Conservation (phyloP, 2,888 invertebrate genomes). For the Baccha elongata region DNA sequence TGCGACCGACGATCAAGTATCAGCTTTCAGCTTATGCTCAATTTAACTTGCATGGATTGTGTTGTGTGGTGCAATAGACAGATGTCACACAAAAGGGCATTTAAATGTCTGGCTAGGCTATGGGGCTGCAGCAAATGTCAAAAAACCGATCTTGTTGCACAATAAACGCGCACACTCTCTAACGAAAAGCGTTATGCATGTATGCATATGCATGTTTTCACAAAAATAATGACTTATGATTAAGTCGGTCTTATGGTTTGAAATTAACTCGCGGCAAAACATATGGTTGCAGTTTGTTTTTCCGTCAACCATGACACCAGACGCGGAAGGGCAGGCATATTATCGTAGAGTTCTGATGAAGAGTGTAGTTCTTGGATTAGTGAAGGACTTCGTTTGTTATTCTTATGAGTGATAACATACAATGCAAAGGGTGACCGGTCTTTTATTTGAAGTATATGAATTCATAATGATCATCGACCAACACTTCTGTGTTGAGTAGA, state of each 20-base stretch:
- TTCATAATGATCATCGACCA: constrained; percentile 1
- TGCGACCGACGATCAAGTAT: too few species aligned
- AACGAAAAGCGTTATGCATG: constrained; percentile 24
- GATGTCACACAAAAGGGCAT: constrained; percentile 63
- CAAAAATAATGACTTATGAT: constrained; percentile 53
- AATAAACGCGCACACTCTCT: constrained; percentile 5
- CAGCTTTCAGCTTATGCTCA: constrained; percentile 59
- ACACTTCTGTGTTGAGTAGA: constrained; percentile 1
- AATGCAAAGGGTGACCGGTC: constrained; percentile 41
- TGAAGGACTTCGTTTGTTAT: constrained; percentile 56
- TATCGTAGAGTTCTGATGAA: constrained; percentile 6
- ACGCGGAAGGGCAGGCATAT: constrained; percentile 3
- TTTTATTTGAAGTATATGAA: constrained; percentile 49
- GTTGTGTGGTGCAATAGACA: constrained; percentile 32
- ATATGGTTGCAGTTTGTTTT: constrained; percentile 65
- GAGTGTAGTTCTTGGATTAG: constrained; percentile 25
- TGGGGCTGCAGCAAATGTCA: constrained; percentile 34
- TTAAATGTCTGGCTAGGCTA: constrained; percentile 10
- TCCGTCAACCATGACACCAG: constrained; percentile 58
- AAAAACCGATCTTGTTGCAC: constrained; percentile 23
- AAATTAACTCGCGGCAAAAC: constrained; percentile 13
- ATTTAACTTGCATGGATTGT: constrained; percentile 3
- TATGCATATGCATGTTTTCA: constrained; percentile 13
- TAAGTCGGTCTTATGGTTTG: constrained; percentile 16
- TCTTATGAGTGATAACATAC: constrained; percentile 45